Conservation (phyloP, 2,113 vertebrate species). For the Nestor notabilis region DNA sequence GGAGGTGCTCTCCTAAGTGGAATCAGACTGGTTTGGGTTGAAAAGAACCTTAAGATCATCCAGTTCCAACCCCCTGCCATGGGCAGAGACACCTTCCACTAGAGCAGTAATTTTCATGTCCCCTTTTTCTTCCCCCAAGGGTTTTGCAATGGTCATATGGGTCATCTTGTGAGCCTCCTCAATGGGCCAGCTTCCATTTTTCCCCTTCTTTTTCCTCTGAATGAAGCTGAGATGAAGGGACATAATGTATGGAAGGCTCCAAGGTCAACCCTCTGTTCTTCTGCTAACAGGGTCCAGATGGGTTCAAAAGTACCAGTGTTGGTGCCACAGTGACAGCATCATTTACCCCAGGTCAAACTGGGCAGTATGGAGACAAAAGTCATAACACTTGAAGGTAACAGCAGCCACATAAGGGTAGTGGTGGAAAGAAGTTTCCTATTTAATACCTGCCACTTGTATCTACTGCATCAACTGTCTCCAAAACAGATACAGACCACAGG, state of each 20-base stretch:
- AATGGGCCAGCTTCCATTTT: not conserved
- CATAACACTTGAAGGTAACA: not conserved
- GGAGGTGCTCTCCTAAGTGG: not conserved
- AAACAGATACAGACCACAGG: not conserved
- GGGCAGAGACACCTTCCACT: not conserved
- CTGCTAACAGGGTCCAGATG: not conserved
- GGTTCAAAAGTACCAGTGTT: not conserved
- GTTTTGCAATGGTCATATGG: not conserved
- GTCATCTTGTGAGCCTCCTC: not conserved
- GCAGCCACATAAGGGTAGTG: not conserved
- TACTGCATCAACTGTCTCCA: not conserved
- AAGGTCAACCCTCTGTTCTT: not conserved
- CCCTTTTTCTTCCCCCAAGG: accelerated
- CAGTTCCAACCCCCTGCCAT: not conserved
- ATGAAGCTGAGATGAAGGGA: not conserved
- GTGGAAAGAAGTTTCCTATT: not conserved
- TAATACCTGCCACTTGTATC: not conserved
- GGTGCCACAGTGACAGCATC: not conserved
- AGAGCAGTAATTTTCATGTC: not conserved
- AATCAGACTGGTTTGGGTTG: not conserved
- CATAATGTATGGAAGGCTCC: accelerated
- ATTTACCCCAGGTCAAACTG: not conserved
- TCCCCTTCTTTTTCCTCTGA: not conserved
- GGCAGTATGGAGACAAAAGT: not conserved
- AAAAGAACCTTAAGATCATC: not conserved